Conservation (phyloP, 92 coral and sea anemone genomes). For the Epizoanthus scotinus region DNA sequence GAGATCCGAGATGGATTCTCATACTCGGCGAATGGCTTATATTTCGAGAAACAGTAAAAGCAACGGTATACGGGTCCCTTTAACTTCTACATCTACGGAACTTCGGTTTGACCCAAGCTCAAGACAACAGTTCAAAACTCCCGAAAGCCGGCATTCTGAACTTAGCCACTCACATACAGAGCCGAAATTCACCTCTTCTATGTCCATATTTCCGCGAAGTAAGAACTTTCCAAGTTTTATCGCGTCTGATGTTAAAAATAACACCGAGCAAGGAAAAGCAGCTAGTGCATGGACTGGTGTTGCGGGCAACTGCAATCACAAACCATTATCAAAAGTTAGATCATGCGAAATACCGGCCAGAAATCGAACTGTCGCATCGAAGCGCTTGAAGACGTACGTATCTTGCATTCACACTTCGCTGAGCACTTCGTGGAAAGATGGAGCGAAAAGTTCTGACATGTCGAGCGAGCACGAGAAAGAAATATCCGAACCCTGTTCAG, state of each 20-base stretch:
- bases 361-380: not conserved
- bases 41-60: not conserved
- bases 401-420: conserved; percentile 24
- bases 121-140: not conserved
- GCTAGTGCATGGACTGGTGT: not conserved
- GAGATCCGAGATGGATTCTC: not conserved
- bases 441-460: not conserved
- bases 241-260: not conserved
- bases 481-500: not conserved
- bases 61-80: not conserved
- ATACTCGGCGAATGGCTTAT: not conserved
- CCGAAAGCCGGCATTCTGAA: not conserved
- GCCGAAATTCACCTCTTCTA: conserved; percentile 12
- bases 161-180: not conserved
- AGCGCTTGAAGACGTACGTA: conserved; percentile 13
- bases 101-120: not conserved
- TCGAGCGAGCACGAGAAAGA: not conserved
- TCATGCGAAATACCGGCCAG: not conserved
- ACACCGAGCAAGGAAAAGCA: not conserved
- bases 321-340: not conserved
- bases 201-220: conserved; percentile 17
- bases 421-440: conserved; percentile 27
- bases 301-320: not conserved
- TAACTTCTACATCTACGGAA: not conserved
- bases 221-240: not conserved